Evolutionary conservation across 2,113 vertebrate species (phyloP).

Genomic region (Sitta europaea): DNA sequence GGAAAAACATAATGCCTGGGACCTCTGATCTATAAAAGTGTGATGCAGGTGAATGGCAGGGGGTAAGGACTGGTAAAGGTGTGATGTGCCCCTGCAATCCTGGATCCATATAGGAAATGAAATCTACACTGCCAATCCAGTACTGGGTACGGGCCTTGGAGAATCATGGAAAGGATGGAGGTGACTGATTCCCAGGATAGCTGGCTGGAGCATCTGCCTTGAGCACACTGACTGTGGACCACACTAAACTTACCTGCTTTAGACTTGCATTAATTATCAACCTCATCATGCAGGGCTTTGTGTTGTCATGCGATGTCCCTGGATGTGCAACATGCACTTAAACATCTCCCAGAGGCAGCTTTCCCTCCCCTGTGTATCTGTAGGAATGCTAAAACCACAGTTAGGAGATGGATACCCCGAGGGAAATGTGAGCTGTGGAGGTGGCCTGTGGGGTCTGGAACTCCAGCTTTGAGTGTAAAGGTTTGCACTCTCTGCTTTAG

Average conservation of each 20-base stretch:
- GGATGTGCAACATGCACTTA: not conserved
- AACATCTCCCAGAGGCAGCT: not conserved
- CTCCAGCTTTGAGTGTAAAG: fast-evolving
- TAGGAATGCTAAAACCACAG: not conserved
- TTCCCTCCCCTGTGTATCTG: fast-evolving
- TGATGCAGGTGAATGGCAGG: fast-evolving
- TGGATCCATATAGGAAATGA: fast-evolving
- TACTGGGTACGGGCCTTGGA: not conserved
- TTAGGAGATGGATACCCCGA: fast-evolving
- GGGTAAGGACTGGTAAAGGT: not conserved
- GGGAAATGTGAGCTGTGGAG: not conserved
- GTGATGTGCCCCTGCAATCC: not conserved
- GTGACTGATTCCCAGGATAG: fast-evolving
- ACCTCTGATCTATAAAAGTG: fast-evolving
- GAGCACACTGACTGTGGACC: not conserved
- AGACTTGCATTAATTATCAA: not conserved
- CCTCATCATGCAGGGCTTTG: constrained; percentile 23
- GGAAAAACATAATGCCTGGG: not conserved
- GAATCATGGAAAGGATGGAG: fast-evolving
- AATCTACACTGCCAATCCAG: fast-evolving
- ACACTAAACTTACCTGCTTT: constrained; percentile 40
- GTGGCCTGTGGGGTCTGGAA: fast-evolving
- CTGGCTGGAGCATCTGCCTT: not conserved
- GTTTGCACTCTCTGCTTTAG: fast-evolving
- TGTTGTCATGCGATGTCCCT: constrained; percentile 27